phyloP scores from a whole-genome alignment of 2,797 vertebrate genomes.

The Jordanella pulchra region DNA sequence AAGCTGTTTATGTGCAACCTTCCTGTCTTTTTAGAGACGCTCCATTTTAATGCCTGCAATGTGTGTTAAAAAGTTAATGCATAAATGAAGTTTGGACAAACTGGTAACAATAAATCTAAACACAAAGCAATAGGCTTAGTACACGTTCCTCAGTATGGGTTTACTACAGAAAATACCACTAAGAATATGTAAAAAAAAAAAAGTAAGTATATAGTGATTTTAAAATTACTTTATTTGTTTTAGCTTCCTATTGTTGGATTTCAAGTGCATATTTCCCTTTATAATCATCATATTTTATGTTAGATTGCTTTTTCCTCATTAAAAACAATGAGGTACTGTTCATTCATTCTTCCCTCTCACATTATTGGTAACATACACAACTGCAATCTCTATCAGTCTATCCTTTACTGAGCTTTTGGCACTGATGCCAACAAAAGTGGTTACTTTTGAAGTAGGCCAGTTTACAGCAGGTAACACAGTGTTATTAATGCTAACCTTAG shows the following conservation, averaged over 20 bases:
- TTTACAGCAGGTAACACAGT: constrained; percentile 70
- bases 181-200: background rate
- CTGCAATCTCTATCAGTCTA: constrained; percentile 42
- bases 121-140: background rate
- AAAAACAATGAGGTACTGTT: constrained; percentile 17
- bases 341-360: constrained; percentile 22
- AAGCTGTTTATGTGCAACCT: background rate
- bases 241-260: background rate
- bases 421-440: constrained; percentile 45
- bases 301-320: background rate
- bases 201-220: background rate
- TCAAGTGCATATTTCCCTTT: background rate
- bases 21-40: constrained; percentile 11
- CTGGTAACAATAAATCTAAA: background rate
- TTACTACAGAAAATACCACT: background rate
- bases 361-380: constrained; percentile 44
- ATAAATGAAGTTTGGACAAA: background rate
- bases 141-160: background rate
- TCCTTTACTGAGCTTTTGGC: constrained; percentile 67
- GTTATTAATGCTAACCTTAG: constrained; percentile 60
- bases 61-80: background rate
- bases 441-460: constrained; percentile 69
- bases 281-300: background rate
- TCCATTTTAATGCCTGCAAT: constrained; percentile 17
- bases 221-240: background rate